Evolutionary conservation across 30 jellyfish, hydroid and myxozoan genomes (phyloP).

Genomic region (Mastigias papua): DNA sequence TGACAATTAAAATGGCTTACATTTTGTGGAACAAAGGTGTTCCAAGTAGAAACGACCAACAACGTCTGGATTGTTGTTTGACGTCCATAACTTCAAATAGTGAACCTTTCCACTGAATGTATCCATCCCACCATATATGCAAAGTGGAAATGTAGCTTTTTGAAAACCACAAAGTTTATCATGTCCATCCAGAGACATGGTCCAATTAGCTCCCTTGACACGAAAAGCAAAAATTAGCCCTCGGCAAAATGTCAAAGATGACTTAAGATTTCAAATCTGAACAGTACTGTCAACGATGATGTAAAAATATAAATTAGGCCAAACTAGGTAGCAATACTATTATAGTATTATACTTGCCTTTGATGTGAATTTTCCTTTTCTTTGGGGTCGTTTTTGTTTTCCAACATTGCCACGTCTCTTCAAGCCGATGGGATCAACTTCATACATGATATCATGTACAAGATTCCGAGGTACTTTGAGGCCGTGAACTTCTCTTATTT

Average conservation of each 20-base stretch:
- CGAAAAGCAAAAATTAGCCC: not conserved
- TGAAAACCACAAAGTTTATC: too few species aligned
- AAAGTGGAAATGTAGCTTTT: too few species aligned
- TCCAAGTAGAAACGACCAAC: too few species aligned
- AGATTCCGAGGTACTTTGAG: constrained; percentile 26
- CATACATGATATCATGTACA: constrained; percentile 50
- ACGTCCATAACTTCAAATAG: too few species aligned
- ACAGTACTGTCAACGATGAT: not conserved
- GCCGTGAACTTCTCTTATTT: constrained; percentile 43
- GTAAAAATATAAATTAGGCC: not conserved
- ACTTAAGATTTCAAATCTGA: not conserved
- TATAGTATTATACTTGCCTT: not conserved
- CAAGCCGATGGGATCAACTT: constrained; percentile 30
- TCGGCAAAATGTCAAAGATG: not conserved
- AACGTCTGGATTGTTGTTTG: too few species aligned
- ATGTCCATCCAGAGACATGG: too few species aligned
- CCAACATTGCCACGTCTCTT: not conserved
- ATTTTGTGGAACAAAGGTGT: too few species aligned
- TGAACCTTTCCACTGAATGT: too few species aligned
- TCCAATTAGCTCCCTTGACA: too few species aligned
- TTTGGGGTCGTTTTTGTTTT: not conserved
- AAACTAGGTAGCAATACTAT: not conserved
- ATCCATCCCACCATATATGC: too few species aligned
- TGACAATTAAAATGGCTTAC: too few species aligned
- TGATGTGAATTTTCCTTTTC: not conserved